These are phyloP conservation scores for Felis catus DNA, from an alignment of 2,113 vertebrate genomes.

Conservation along the genomic window DNA sequence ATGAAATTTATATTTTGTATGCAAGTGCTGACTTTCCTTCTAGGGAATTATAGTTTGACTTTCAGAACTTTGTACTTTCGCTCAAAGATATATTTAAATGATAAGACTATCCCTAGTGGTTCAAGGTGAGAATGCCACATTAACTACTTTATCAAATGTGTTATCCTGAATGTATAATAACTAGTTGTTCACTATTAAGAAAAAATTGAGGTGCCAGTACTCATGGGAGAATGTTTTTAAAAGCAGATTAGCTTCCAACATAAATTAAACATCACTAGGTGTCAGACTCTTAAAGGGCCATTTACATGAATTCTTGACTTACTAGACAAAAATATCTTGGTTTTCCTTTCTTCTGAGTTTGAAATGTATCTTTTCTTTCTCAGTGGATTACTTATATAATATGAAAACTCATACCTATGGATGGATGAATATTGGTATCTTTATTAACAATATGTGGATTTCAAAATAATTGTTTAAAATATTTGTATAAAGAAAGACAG, in stretches of 20 bases:
- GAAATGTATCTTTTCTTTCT: neutral
- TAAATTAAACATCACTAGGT: neutral
- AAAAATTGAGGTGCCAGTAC: neutral
- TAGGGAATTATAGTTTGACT: neutral
- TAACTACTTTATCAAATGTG: neutral
- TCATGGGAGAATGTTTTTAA: neutral
- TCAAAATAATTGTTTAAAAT: constrained; percentile 13
- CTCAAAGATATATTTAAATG: neutral
- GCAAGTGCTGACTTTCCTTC: neutral
- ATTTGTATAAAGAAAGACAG: neutral
- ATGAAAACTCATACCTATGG: neutral
- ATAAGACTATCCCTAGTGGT: neutral
- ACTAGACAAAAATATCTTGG: neutral
- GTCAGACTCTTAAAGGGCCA: neutral
- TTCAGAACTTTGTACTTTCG: neutral
- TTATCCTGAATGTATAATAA: neutral
- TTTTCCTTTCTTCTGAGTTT: neutral
- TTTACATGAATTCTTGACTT: neutral
- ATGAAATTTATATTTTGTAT: neutral
- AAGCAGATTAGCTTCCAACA: neutral
- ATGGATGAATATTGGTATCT: neutral
- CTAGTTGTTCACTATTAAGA: neutral
- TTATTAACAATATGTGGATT: neutral
- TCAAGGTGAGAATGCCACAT: neutral
- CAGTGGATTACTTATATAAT: neutral